Conservation (phyloP, 2,888 invertebrate genomes). For the Caradrina clavipalpis region DNA sequence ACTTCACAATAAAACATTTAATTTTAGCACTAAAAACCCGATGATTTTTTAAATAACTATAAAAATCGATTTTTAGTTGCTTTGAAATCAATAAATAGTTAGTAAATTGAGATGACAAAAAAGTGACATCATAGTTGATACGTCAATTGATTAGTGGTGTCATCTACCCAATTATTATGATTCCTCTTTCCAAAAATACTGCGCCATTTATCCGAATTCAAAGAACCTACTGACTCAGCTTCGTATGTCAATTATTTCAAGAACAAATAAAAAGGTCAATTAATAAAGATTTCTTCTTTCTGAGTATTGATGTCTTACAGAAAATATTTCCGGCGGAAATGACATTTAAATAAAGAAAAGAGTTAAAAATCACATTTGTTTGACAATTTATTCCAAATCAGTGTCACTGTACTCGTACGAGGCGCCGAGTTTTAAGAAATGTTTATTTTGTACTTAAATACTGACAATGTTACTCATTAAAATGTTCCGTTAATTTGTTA, state of each 20-base stretch:
- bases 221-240: slow-evolving; percentile 20
- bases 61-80: no score
- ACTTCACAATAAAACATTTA: no score
- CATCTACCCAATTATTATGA: no score
- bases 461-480: slow-evolving; percentile 12
- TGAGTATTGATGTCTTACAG: slow-evolving; percentile 12
- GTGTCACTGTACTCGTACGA: slow-evolving; percentile 11
- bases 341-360: slow-evolving; percentile 34
- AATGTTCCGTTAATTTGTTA: slow-evolving; percentile 21
- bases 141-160: no score
- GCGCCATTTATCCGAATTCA: slow-evolving; percentile 5
- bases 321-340: slow-evolving; percentile 51
- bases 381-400: slow-evolving; percentile 48
- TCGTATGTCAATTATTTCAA: slow-evolving; percentile 35
- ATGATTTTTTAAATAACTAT: no score
- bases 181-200: neutral
- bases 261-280: slow-evolving; percentile 32
- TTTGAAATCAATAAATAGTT: no score
- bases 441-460: slow-evolving; percentile 36
- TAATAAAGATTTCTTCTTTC: slow-evolving; percentile 19
- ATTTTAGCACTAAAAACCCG: no score
- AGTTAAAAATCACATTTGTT: slow-evolving; percentile 40
- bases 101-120: no score
- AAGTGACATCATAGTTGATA: no score
- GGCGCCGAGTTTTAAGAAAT: slow-evolving; percentile 31